Percentiles rank a stretch among this genome's conserved stretches.
Conservation (phyloP, 2,113 vertebrate species). For the Rhynchomys soricoides region DNA sequence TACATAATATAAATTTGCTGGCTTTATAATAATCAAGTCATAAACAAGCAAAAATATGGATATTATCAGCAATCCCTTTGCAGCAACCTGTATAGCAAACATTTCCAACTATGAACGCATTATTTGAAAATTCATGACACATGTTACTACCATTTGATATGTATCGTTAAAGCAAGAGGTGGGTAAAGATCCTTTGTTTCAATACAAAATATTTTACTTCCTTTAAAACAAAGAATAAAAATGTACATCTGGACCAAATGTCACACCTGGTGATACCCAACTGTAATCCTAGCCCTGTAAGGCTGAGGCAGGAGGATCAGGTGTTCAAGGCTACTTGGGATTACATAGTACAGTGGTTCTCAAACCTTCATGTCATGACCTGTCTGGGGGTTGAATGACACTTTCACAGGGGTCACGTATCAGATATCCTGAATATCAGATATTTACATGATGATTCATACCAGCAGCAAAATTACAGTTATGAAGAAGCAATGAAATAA, state of each 20-base stretch:
- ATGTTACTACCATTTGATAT: background rate
- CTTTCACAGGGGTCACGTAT: background rate
- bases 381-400: no score
- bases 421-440: background rate
- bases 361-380: no score
- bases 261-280: background rate
- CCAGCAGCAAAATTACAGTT: background rate
- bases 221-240: background rate
- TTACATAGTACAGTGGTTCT: background rate
- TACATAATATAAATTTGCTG: background rate
- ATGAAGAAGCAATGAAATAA: background rate
- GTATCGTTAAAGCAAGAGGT: background rate
- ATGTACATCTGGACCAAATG: background rate
- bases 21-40: constrained; percentile 23
- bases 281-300: background rate
- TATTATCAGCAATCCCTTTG: background rate
- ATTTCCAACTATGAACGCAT: background rate
- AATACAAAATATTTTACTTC: constrained; percentile 36
- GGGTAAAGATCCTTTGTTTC: constrained; percentile 21
- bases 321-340: background rate
- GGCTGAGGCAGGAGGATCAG: background rate
- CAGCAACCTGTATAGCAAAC: background rate
- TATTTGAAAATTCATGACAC: background rate
- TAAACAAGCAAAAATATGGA: constrained; percentile 4
- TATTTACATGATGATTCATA: background rate